A percentile compares a stretch with the other conserved stretches of the same genome.
Evolutionary conservation across 2,113 vertebrate genomes (phyloP).

Genomic region (Sterna hirundo): DNA sequence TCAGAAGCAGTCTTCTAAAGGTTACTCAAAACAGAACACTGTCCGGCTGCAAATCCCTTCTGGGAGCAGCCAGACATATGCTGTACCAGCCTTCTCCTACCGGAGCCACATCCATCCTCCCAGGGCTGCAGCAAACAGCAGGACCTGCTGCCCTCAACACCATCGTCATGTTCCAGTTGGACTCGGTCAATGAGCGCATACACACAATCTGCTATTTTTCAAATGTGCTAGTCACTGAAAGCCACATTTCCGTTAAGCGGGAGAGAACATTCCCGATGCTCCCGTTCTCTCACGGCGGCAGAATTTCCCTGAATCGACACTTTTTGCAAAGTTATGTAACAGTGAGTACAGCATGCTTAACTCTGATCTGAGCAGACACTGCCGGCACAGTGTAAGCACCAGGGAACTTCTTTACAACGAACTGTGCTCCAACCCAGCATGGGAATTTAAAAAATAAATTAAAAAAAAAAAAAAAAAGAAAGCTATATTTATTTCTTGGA

Average conservation of each 20-base stretch:
- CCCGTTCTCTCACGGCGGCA: not conserved
- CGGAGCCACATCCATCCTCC: not conserved
- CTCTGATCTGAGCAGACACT: not conserved
- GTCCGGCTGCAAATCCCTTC: not conserved
- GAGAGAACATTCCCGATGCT: constrained; percentile 13
- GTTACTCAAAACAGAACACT: not conserved
- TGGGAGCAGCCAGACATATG: not conserved
- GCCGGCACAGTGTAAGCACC: not conserved
- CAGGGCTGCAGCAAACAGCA: not conserved
- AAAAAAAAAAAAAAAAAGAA: not conserved
- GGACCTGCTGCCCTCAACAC: not conserved
- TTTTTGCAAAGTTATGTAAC: constrained; percentile 20
- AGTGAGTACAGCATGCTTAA: not conserved
- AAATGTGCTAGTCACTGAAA: not conserved
- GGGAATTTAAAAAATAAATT: not conserved
- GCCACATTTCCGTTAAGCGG: not conserved
- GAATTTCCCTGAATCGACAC: constrained; percentile 9
- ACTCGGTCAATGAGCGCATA: not conserved
- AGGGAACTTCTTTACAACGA: not conserved
- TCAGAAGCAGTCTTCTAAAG: not conserved
- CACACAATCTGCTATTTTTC: not conserved
- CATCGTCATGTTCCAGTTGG: not conserved
- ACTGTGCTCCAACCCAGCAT: not conserved
- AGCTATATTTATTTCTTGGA: not conserved
- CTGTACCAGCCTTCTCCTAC: not conserved